These are phyloP conservation scores for Lasioglossum pauxillum DNA, from an alignment of 2,888 invertebrate genomes.

Conservation along the genomic window DNA sequence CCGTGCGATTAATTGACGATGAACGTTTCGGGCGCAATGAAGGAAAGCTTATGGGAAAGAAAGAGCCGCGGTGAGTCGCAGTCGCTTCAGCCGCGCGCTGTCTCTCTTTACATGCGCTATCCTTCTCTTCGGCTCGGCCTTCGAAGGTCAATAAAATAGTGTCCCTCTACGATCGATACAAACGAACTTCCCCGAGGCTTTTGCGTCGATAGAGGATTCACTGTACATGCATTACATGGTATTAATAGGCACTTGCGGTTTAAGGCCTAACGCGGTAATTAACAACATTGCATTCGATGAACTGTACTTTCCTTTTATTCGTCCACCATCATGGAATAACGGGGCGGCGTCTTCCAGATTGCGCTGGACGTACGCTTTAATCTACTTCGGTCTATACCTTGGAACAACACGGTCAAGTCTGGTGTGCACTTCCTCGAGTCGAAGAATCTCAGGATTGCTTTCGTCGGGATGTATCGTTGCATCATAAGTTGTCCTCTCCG, in stretches of 20 bases:
- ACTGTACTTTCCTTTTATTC: conserved; percentile 29
- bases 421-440: conserved; percentile 85
- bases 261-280: conserved; percentile 28
- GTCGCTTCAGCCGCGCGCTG: no score
- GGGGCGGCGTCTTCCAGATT: conserved; percentile 90
- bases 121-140: no score
- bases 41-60: no score
- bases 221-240: conserved; percentile 8
- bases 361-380: conserved; percentile 91
- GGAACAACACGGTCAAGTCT: conserved; percentile 89
- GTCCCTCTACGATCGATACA: no score
- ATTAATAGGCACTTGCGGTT: conserved; percentile 10
- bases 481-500: conserved; percentile 84
- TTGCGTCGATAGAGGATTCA: no score
- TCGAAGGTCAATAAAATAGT: no score
- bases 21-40: no score
- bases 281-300: conserved; percentile 42
- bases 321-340: conserved; percentile 86
- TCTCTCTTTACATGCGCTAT: no score
- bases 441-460: conserved; percentile 87
- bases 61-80: no score
- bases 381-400: conserved; percentile 87
- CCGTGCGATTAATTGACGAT: no score
- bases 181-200: no score
- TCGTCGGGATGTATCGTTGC: conserved; percentile 84